Evolutionary conservation across 1,140 invertebrate species (phyloP), one percentile per base, ranked within the genome.

Genomic region (Globodera rostochiensis): DNA sequence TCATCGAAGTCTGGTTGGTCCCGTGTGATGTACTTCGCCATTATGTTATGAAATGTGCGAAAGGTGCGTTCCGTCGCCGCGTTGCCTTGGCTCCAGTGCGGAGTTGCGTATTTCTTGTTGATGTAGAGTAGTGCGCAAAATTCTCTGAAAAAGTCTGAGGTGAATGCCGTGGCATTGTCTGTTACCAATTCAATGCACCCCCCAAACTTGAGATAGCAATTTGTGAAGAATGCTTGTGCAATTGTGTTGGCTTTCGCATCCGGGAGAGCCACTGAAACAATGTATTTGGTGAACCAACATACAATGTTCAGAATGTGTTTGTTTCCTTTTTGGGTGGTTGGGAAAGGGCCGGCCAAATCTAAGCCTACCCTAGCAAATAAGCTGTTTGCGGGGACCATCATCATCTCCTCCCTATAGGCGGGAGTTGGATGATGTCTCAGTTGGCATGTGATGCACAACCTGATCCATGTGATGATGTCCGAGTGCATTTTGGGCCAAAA

Each of bases 61-160:
- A 82, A 82, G 6, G 46, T 19, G 21, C 81, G 45, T 73, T 82
- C 81, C 3, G 19, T 36, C 3, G 47, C 45, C 60, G 66, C 79
- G 50, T 82, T 82, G 3, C 81, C 81, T 82, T 82, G 67, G n/a
- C 25, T n/a, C 77, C 80, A 81, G 49, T 82, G 49, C 11, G 79
- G 80, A 15, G 15, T 67, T 8, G 36, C 36, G 47, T 76, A 82
- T 6, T 47, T 73, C 47, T 82, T 82, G 8, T 83, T 13, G 13
- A 82, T 50, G 60, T 36, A 49, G n/a, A 82, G 60, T 15, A 82
- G 4, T 15, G 45, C n/a, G n/a, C 80, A 82, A 15, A 82, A 82
- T 45, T 75, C 64, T 21, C 15, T 9, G 36, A 83, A 82, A 47
- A 82, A 82, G 15, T 82, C 81, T 3, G 60, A 49, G 13, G 50